Percentiles rank a stretch among this genome's conserved stretches.
Conservation (phyloP, 2,888 invertebrate species). For the Petrolisthes cinctipes region DNA sequence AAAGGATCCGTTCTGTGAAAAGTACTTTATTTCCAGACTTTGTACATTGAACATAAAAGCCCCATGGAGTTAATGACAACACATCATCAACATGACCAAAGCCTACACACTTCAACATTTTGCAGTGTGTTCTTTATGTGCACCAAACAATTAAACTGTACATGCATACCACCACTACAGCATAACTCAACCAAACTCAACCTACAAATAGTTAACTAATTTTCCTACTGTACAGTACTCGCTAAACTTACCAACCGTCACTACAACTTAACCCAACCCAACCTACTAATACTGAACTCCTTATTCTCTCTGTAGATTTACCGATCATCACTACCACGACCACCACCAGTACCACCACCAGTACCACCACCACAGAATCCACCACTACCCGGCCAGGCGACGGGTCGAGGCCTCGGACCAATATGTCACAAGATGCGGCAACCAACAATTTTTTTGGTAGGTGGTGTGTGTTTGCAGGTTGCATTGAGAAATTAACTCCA, state of each 20-base stretch:
- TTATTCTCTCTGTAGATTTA: neutral
- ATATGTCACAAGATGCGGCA: constrained; percentile 1
- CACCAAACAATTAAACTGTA: no score
- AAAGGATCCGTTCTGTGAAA: no score
- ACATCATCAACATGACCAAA: no score
- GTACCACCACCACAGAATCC: constrained; percentile 3
- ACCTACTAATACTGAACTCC: neutral
- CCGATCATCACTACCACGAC: constrained; percentile 48
- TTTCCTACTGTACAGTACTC: neutral
- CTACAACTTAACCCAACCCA: neutral
- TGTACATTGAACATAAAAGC: no score
- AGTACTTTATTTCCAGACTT: no score
- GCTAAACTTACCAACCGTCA: neutral
- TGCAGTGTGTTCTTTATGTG: no score
- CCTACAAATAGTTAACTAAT: no score
- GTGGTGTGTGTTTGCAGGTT: neutral
- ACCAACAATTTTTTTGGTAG: constrained; percentile 4
- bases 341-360: constrained; percentile 33
- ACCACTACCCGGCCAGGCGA: constrained; percentile 7
- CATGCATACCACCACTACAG: neutral
- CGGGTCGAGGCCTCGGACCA: neutral
- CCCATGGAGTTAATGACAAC: no score
- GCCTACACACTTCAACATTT: no score
- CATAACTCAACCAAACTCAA: neutral
- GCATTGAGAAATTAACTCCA: no score